phyloP scores from a whole-genome alignment of 2,888 invertebrate species.

The Lamproptera curius region DNA sequence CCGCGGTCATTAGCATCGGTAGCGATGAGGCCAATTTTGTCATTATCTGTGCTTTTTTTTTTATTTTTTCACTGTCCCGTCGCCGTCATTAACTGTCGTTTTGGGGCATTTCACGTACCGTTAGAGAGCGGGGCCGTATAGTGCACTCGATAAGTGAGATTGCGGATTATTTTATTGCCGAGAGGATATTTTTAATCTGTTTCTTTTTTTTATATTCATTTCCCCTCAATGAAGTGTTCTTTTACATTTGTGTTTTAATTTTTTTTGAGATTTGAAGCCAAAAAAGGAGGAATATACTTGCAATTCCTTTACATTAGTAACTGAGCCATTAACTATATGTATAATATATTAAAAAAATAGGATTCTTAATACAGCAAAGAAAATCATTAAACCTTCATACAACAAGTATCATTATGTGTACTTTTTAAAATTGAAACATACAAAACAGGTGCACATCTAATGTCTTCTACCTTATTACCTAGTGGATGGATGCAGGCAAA shows the following conservation, averaged over 20 bases:
- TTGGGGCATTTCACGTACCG: slow-evolving; percentile 60
- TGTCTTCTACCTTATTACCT: slow-evolving; percentile 31
- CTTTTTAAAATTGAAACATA: not conserved
- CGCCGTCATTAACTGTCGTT: slow-evolving; percentile 60
- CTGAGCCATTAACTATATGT: too few species aligned
- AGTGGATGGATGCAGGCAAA: too few species aligned
- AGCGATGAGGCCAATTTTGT: slow-evolving; percentile 49
- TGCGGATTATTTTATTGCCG: too few species aligned
- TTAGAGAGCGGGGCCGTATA: slow-evolving; percentile 39
- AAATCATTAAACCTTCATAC: not conserved
- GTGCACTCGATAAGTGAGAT: slow-evolving; percentile 30
- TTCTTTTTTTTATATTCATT: too few species aligned
- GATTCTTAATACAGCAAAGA: too few species aligned
- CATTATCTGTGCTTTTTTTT: slow-evolving; percentile 43
- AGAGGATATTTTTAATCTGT: too few species aligned
- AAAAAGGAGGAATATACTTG: too few species aligned
- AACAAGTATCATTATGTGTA: not conserved
- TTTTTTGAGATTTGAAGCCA: too few species aligned
- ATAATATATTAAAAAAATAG: too few species aligned
- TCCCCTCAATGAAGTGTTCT: too few species aligned
- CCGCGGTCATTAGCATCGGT: slow-evolving; percentile 44
- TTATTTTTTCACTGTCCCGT: slow-evolving; percentile 14
- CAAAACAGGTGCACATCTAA: not conserved
- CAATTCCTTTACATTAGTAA: too few species aligned
- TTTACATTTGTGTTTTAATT: too few species aligned